Evolutionary conservation across 2,113 vertebrate genomes (phyloP), one percentile per base, ranked within the genome.

Genomic region (Phaetusa simplex): DNA sequence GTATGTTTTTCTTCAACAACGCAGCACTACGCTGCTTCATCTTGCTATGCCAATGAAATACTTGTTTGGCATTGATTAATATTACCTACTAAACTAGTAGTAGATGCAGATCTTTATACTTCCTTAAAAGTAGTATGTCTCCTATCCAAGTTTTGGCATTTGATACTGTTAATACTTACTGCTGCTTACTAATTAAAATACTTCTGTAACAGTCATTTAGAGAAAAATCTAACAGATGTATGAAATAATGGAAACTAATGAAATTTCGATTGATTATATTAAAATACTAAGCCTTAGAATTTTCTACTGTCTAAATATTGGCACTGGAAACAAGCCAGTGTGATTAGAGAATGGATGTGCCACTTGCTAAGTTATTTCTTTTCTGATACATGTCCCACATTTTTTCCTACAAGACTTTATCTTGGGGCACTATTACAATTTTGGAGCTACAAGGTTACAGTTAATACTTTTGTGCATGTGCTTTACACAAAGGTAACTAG

Each of bases 391-490:
- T 13, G 18, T 55, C 12, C 20, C 18, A 32, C 14, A 10, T 2
- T 43, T 73, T 73, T 73, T 59, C 45, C 10, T 66, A 56, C 6
- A 72, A 3, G 29, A 11, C 32, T 27, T 88, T 72, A 21, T 42
- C 24, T 36, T 92, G 36, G 66, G 22, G 11, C 12, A 84, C 59
- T 70, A 53, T 36, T 11, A 40, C 2, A 55, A 17, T 86, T 72
- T 79, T 90, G 16, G 61, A 80, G 20, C 32, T 70, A 62, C 8
- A 16, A 10, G 24, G 20, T 82, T 84, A 79, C 4, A 59, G 6
- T 78, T 62, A 42, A 18, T 76, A 32, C 6, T 30, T 47, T 9
- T 52, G 40, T 65, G 15, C 10, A 8, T 0, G 0, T 58, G 61
- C 12, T 62, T 62, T 66, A 21, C 43, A n/a, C 22, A 59, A 29